phyloP scores from a whole-genome alignment of 2,888 invertebrate species.

The Platypus cylindrus region DNA sequence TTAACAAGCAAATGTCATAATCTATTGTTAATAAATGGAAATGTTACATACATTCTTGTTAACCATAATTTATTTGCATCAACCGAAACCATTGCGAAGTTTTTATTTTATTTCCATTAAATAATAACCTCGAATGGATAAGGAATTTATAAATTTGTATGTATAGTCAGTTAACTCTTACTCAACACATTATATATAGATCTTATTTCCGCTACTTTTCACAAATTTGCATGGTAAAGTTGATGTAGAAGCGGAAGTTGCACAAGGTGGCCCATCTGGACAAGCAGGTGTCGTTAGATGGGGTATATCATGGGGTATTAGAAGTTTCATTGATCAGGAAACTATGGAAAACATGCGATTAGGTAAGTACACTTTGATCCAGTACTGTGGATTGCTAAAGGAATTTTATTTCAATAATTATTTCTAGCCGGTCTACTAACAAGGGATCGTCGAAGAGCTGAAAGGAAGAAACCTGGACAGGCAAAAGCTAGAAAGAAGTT shows the following conservation, averaged over 20 bases:
- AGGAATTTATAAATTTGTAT: too few relatives aligned
- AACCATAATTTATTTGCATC: too few relatives aligned
- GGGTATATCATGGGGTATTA: slow-evolving; percentile 73
- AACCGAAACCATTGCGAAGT: too few relatives aligned
- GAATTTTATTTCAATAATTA: slow-evolving; percentile 5
- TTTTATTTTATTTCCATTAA: too few relatives aligned
- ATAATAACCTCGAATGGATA: too few relatives aligned
- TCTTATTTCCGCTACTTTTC: slow-evolving; percentile 76
- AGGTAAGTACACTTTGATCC: slow-evolving; percentile 39
- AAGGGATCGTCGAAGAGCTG: slow-evolving; percentile 60
- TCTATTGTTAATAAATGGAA: too few relatives aligned
- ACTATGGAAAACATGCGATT: slow-evolving; percentile 75
- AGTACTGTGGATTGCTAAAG: not conserved
- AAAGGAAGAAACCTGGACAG: slow-evolving; percentile 90
- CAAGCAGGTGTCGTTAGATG: slow-evolving; percentile 84
- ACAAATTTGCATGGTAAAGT: slow-evolving; percentile 61
- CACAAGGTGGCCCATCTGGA: slow-evolving; percentile 61
- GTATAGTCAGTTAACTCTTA: too few relatives aligned
- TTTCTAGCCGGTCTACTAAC: slow-evolving; percentile 72
- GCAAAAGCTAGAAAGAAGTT: slow-evolving; percentile 79
- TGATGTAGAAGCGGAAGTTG: slow-evolving; percentile 69
- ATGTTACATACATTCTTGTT: too few relatives aligned
- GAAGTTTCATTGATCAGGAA: slow-evolving; percentile 67
- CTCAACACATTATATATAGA: slow-evolving; percentile 38
- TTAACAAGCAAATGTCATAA: too few relatives aligned